Conservation (phyloP, 2,113 vertebrate genomes). For the Globicephala melas region DNA sequence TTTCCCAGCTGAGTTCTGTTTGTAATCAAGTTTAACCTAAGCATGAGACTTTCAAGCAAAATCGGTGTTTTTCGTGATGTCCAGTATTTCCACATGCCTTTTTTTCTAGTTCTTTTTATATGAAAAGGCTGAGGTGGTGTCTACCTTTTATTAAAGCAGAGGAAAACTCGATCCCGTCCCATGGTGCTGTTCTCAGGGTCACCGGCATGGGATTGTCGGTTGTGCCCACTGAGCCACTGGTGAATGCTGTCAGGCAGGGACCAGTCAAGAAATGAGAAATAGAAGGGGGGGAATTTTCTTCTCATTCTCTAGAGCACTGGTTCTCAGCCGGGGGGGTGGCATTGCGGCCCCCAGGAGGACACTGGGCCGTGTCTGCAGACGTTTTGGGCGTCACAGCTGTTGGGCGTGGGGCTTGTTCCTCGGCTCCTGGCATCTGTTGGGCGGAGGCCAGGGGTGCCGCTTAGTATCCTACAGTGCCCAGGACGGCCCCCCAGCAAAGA, state of each 20-base stretch:
- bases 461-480: not conserved
- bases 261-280: not conserved
- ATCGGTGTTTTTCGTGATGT: not conserved
- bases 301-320: not conserved
- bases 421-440: not conserved
- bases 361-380: not conserved
- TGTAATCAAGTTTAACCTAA: not conserved
- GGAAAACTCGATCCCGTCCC: accelerated
- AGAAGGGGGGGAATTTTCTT: not conserved
- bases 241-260: accelerated
- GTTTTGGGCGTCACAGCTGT: not conserved
- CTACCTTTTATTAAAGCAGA: not conserved
- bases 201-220: not conserved
- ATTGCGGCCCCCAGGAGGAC: too few relatives aligned
- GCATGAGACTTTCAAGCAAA: not conserved
- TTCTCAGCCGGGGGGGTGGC: not conserved
- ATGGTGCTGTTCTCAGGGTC: not conserved
- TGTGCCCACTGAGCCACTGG: accelerated
- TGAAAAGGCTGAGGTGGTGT: not conserved
- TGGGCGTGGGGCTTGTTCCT: not conserved
- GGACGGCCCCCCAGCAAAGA: not conserved
- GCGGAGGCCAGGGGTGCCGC: not conserved
- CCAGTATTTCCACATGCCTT: not conserved
- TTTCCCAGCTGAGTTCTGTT: not conserved
- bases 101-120: not conserved